Base-by-base conservation (phyloP, 1,140 invertebrate genomes). In the Eueides isabella region DNA sequence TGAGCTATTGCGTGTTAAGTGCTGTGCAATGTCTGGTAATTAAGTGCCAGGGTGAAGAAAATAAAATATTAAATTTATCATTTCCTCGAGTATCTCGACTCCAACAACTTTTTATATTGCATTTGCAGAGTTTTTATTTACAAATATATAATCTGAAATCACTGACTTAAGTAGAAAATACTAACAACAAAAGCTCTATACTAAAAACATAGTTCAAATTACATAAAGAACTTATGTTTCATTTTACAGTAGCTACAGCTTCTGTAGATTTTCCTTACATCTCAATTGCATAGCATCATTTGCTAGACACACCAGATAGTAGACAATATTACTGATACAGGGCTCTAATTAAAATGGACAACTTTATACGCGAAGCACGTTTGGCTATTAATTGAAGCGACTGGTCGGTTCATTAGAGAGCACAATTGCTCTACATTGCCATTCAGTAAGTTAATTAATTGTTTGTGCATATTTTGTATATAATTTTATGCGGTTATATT, bases 331-430 rank as follows among this genome's bases (percentile, higher is more conserved):
- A 73, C 63, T 30, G 66, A 55, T 63, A 38, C 11, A 64, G 33
- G 61, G 77, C 44, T 84, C 78, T 76, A 79, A 76, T 76, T 81
- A 80, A 64, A 78, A 64, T 85, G 80, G 84, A 70, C 75, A n/a
- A 67, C 28, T 86, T 84, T 77, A 65, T 80, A 88, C 73, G 69
- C 83, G 19, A 61, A 74, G 80, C 85, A 88, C 85, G 84, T 88
- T 81, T 82, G 80, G 78, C 82, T 86, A 87, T 87, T 88, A 88
- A 86, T 87, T 86, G 77, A 78, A 82, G 80, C 80, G 77, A 82
- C 78, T 81, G 82, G 72, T 64, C 79, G 78, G 81, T 85, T 87
- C 82, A 87, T 88, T 87, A 83, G 81, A 85, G 82, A 83, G 80
- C 74, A 84, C 84, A 86, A 87, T 86, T 81, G 84, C 79, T 75